Evolutionary conservation across 2,888 invertebrate genomes (phyloP).

Genomic region (Emmelina monodactyla): DNA sequence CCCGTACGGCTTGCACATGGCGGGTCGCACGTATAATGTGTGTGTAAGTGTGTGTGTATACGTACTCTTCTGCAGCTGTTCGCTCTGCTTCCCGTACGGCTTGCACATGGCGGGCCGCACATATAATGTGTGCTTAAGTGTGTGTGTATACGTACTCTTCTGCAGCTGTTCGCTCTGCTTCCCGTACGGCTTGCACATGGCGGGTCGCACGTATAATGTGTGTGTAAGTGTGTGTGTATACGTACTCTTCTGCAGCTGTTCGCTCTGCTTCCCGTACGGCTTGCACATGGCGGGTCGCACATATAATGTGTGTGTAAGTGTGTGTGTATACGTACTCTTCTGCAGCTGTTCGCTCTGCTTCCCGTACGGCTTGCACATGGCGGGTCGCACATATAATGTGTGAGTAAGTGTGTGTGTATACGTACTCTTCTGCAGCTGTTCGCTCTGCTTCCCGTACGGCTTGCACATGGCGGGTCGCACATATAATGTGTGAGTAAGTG

Average conservation of each 20-base stretch:
- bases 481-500: no score
- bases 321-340: no score
- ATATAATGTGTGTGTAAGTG: no score
- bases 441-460: conserved; percentile 89
- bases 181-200: conserved; percentile 91
- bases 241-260: conserved; percentile 90
- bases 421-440: conserved; percentile 90
- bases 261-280: conserved; percentile 89
- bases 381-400: conserved; percentile 86
- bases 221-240: no score
- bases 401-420: no score
- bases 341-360: conserved; percentile 89
- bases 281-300: conserved; percentile 90
- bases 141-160: no score
- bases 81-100: conserved; percentile 89
- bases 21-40: no score
- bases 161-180: conserved; percentile 89
- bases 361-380: conserved; percentile 91
- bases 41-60: no score
- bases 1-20: conserved; percentile 92
- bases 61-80: conserved; percentile 85
- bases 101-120: conserved; percentile 90
- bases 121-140: no score
- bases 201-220: conserved; percentile 85
- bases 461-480: conserved; percentile 90